Conservation (phyloP, 2,797 vertebrate genomes). For the Dicrostonyx torquatus region DNA sequence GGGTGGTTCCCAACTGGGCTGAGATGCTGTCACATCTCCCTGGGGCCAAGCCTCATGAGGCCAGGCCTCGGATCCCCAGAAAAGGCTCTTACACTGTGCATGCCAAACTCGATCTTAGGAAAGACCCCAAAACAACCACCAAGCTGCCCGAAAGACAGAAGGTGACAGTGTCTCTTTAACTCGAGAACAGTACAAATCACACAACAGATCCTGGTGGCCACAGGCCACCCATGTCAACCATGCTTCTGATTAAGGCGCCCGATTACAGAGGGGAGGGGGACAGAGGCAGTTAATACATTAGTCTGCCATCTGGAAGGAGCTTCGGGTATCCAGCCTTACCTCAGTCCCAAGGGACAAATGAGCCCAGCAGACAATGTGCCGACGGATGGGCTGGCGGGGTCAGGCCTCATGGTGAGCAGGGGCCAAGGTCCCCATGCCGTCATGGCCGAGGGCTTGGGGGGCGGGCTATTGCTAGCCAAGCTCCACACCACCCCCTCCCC, state of each 20-base stretch:
- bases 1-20: neutral
- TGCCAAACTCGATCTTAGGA: neutral
- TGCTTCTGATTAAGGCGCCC: slow-evolving; percentile 78
- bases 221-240: slow-evolving; percentile 70
- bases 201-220: slow-evolving; percentile 42
- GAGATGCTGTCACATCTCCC: neutral
- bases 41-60: neutral
- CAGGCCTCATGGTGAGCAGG: slow-evolving; percentile 17
- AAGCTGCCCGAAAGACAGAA: slow-evolving; percentile 6
- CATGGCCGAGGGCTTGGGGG: accelerated
- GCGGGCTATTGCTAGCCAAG: neutral
- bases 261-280: slow-evolving; percentile 49
- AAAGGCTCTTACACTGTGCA: neutral
- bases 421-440: neutral
- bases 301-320: slow-evolving; percentile 62
- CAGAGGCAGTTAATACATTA: slow-evolving; percentile 78
- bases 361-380: slow-evolving; percentile 64
- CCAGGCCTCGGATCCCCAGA: neutral
- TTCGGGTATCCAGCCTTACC: slow-evolving; percentile 76
- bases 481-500: neutral
- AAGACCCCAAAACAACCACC: neutral
- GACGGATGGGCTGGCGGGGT: slow-evolving; percentile 25
- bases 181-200: slow-evolving; percentile 69
- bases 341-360: slow-evolving; percentile 72
- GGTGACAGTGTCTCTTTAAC: slow-evolving; percentile 83